These are phyloP conservation scores for Meandrusa payeni DNA, from an alignment of 2,888 invertebrate species.

Conservation along the genomic window DNA sequence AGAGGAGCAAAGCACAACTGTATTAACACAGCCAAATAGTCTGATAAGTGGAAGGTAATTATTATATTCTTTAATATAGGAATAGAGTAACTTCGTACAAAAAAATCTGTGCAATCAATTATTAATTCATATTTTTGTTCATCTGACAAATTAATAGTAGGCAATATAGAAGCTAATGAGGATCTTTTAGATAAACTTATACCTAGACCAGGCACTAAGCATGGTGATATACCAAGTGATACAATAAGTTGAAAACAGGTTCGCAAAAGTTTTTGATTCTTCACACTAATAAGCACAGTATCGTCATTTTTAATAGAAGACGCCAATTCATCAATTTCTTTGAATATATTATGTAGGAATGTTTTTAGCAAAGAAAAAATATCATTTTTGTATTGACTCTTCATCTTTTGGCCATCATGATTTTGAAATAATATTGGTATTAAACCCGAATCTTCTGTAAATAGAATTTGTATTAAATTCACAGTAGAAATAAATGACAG, in stretches of 20 bases:
- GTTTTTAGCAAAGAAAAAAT: constrained; percentile 47
- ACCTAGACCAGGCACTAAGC: constrained; percentile 84
- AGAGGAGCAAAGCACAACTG: constrained; percentile 86
- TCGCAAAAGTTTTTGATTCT: constrained; percentile 83
- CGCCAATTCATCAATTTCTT: constrained; percentile 61
- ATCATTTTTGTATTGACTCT: constrained; percentile 26
- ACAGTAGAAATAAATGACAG: constrained; percentile 10
- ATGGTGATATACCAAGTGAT: constrained; percentile 84
- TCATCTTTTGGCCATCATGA: constrained; percentile 23
- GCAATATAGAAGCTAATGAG: constrained; percentile 47
- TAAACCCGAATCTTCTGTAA: constrained; percentile 55
- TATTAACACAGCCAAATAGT: constrained; percentile 84
- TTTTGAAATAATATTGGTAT: constrained; percentile 32
- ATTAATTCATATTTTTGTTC: constrained; percentile 76
- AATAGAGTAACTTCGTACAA: constrained; percentile 67
- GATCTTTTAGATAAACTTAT: constrained; percentile 70
- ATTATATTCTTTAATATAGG: constrained; percentile 79
- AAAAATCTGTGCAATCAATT: constrained; percentile 68
- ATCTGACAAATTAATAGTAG: constrained; percentile 56
- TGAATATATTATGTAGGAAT: constrained; percentile 64
- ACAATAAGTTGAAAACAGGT: constrained; percentile 82
- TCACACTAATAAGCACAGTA: constrained; percentile 81
- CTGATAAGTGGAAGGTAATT: constrained; percentile 77
- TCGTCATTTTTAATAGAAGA: constrained; percentile 46
- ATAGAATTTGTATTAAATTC: constrained; percentile 3